Evolutionary conservation across 1,140 invertebrate species (phyloP), one percentile per base, ranked within the genome.

Genomic region (Charaxes varanes): DNA sequence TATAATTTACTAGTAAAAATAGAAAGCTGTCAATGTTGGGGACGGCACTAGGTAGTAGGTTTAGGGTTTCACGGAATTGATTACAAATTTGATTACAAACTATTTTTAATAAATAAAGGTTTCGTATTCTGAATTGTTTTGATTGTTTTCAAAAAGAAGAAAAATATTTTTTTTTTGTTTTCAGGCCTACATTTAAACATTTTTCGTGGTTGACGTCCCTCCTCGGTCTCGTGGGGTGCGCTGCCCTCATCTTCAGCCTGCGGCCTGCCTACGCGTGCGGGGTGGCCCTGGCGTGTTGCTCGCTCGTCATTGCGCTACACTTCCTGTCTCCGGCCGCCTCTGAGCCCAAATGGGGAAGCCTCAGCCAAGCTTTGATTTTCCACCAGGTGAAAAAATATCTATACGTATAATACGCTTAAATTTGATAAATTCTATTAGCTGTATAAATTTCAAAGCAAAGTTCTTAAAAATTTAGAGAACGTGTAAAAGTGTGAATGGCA

Each of bases 311-410:
- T 28, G 87, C 93, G 2, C 84, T 99, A 21, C 96, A 99, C 85
- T 83, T 98, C n/a, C 92, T 97, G 63, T 97, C 96, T 0, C 94
- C 97, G 0, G 92, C 93, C 17, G 94, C 94, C 12, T 83, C 84
- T 1, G 82, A 85, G 15, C 86, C 87, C 5, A 89, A 91, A 31
- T 99, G 98, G 97, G 98, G 98, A 6, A 98, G 96, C 27, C 98
- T 99, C 56, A 97, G 95, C 28, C 98, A 99, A 86, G 98, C 98
- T 6, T 87, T 99, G 3, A 99, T 99, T 66, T 99, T 99, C 79
- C 98, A 99, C 76, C 98, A 99, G 89, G 93, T 74, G 14, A 14
- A 10, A 7, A 8, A 22, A 22, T 6, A 22, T n/a, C 6, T 2
- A 4, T 6, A 19, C 6, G 1, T 16, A n/a, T 19, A 30, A 21